A percentile compares a stretch with the other conserved stretches of the same genome.
Conservation (phyloP, 2,888 invertebrate genomes). For the Carcina quercana region DNA sequence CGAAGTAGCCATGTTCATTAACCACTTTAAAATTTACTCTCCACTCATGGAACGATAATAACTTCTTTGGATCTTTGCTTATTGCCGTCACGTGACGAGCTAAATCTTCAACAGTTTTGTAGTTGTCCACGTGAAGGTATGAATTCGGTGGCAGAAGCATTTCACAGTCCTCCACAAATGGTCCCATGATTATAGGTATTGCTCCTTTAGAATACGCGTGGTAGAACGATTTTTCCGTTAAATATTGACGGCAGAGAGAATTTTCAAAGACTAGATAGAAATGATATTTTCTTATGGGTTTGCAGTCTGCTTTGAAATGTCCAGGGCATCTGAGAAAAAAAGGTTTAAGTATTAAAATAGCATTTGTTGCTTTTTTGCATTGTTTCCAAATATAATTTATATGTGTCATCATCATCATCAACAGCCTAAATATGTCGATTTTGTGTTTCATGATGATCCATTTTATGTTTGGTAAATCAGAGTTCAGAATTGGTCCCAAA, state of each 20-base stretch:
- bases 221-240: conserved; percentile 82
- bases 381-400: too few species aligned
- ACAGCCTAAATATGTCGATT: too few species aligned
- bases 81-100: conserved; percentile 68
- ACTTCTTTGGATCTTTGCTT: conserved; percentile 38
- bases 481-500: too few species aligned
- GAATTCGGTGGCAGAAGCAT: conserved; percentile 76
- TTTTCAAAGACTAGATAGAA: conserved; percentile 84
- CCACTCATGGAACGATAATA: conserved; percentile 74
- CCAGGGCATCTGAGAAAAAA: conserved; percentile 74
- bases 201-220: conserved; percentile 76
- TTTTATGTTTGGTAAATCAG: too few species aligned
- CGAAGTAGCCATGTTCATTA: conserved; percentile 82
- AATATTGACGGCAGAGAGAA: conserved; percentile 78
- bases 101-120: conserved; percentile 58
- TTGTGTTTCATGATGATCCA: too few species aligned
- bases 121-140: conserved; percentile 75
- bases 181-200: conserved; percentile 80
- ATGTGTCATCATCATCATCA: too few species aligned
- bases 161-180: conserved; percentile 56
- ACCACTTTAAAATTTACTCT: conserved; percentile 67
- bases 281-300: conserved; percentile 69
- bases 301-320: conserved; percentile 76
- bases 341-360: neutral
- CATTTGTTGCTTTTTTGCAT: too few species aligned